phyloP scores from a whole-genome alignment of 2,888 invertebrate genomes.

The Phorcus lineatus region DNA sequence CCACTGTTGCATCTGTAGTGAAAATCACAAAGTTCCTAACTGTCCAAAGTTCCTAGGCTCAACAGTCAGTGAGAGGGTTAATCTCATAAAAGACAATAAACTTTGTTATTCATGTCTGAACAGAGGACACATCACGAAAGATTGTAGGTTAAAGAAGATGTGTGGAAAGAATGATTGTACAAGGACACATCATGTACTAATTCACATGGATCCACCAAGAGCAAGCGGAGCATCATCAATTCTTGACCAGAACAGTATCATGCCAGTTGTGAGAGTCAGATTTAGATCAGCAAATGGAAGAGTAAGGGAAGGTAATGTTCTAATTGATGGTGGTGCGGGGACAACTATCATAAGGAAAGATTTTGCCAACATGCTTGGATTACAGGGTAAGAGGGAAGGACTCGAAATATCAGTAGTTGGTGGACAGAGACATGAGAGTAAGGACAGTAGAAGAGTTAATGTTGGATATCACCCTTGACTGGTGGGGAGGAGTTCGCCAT shows the following conservation, averaged over 20 bases:
- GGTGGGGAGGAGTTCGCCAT: slow-evolving; percentile 25
- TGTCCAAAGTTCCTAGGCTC: too few relatives aligned
- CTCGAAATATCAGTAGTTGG: background rate
- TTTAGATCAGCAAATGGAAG: slow-evolving; percentile 24
- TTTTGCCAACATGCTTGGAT: slow-evolving; percentile 21
- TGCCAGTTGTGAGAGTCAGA: slow-evolving; percentile 23
- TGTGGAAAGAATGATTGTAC: slow-evolving; percentile 28
- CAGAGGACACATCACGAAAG: background rate
- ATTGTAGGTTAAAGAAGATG: slow-evolving; percentile 20
- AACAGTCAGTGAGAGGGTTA: background rate
- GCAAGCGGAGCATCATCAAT: slow-evolving; percentile 14
- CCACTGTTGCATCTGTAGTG: background rate
- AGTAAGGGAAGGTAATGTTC: slow-evolving; percentile 23
- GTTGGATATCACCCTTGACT: slow-evolving; percentile 7
- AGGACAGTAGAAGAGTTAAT: slow-evolving; percentile 19
- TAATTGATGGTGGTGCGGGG: slow-evolving; percentile 27
- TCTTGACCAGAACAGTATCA: background rate
- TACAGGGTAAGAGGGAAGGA: slow-evolving; percentile 18
- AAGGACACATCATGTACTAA: slow-evolving; percentile 9
- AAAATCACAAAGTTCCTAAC: background rate
- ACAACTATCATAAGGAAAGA: slow-evolving; percentile 26
- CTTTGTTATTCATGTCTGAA: slow-evolving; percentile 27
- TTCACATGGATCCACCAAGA: slow-evolving; percentile 23
- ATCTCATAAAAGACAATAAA: background rate
- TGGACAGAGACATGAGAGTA: background rate